A percentile compares a stretch with the other conserved stretches of the same genome.
These are phyloP conservation scores for Axis porcinus DNA, from an alignment of 2,113 vertebrate species.

Conservation along the genomic window DNA sequence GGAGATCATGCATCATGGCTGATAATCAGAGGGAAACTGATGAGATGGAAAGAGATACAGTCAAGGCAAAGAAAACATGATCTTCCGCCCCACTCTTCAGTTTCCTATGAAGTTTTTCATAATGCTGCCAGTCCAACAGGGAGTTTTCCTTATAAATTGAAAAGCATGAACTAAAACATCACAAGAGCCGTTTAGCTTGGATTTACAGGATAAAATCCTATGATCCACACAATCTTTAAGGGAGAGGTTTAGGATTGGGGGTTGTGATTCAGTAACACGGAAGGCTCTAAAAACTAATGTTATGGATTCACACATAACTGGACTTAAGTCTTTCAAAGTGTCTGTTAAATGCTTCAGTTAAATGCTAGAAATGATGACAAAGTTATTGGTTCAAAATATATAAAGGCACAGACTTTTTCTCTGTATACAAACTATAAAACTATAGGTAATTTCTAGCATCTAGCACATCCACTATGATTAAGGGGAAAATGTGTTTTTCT, in stretches of 20 bases:
- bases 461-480: neutral
- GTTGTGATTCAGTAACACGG: neutral
- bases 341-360: neutral
- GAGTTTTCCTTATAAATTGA: slow-evolving; percentile 3
- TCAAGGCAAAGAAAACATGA: neutral
- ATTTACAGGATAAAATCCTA: neutral
- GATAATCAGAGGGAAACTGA: neutral
- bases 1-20: slow-evolving; percentile 10
- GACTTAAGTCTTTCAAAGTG: slow-evolving; percentile 19
- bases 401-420: neutral
- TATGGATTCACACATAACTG: neutral
- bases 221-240: neutral
- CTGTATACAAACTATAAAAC: too few species aligned
- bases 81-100: neutral
- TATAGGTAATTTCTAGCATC: neutral
- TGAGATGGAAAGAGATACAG: neutral
- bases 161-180: neutral
- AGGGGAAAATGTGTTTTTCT: slow-evolving; percentile 23
- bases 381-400: neutral
- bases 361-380: neutral
- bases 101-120: slow-evolving; percentile 3
- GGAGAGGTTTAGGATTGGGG: neutral
- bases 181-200: neutral
- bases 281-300: neutral
- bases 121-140: neutral